Evolutionary conservation across 2,113 vertebrate genomes (phyloP), one percentile per base, ranked within the genome.

Genomic region (Chinchilla lanigera): DNA sequence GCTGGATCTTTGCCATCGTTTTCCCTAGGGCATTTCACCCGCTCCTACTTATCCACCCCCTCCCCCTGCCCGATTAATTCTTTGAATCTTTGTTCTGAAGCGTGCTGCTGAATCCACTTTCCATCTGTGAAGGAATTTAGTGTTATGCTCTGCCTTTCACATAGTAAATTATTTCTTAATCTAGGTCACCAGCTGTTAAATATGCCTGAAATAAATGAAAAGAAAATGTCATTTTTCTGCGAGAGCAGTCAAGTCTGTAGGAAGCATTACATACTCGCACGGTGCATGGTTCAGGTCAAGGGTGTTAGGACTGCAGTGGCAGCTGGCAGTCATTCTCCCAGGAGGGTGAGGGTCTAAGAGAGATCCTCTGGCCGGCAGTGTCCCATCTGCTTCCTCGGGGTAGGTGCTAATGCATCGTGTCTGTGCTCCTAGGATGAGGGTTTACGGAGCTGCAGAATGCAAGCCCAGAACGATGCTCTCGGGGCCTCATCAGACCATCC

Each of bases 141-240:
- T 95, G 95, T 83, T 89, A 63, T 11, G 92, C 47, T 78, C 71
- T 90, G 90, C 82, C 58, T 96, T 97, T 67, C 83, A 91, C 78
- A 41, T 96, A 94, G 88, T 90, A 89, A 91, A 96, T 91, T 77
- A 97, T 95, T 94, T 94, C 78, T 86, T 97, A 97, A 97, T 98
- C 96, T 98, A 97, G 97, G 98, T 96, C 97, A 98, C 97, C 98
- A 97, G 95, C 94, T 98, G 97, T 96, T 90, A 96, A 80, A 93
- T 96, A 96, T 96, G 90, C 78, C 78, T 83, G 58, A 96, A 97
- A 97, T 96, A 97, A 97, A 90, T 58, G 95, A 93, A 97, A 97
- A 93, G 92, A 90, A 92, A 95, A 61, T 50, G 38, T 84, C 84
- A 88, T 90, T 81, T 91, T 50, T 93, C 30, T 90, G 60, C 35